Percentiles rank a stretch among this genome's conserved stretches.
These are phyloP conservation scores for Hypomecis punctinalis DNA, from an alignment of 2,888 invertebrate genomes.

Conservation along the genomic window DNA sequence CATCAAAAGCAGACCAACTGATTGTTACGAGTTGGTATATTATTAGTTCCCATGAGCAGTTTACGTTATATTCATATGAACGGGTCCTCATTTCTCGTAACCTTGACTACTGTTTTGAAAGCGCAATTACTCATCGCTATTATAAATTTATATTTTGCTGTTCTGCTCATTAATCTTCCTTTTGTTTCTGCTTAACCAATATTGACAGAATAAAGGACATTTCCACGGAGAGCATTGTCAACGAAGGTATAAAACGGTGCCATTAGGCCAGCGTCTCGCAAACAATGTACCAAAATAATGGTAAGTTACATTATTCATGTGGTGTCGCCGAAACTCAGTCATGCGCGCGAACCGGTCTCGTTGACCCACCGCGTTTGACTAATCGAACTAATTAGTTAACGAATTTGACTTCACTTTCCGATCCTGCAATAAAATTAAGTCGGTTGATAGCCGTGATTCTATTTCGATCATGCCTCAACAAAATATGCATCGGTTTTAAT, in stretches of 20 bases:
- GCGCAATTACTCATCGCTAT: conserved; percentile 53
- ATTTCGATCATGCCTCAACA: conserved; percentile 50
- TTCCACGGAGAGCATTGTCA: conserved; percentile 38
- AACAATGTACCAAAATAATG: conserved; percentile 67
- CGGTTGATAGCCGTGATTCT: conserved; percentile 66
- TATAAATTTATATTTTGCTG: conserved; percentile 44
- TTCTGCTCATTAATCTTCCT: conserved; percentile 47
- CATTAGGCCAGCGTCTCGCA: conserved; percentile 65
- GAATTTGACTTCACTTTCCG: conserved; percentile 73
- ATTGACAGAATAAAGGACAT: conserved; percentile 50
- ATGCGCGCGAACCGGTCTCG: conserved; percentile 61
- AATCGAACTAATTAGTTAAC: conserved; percentile 71
- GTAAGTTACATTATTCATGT: conserved; percentile 72
- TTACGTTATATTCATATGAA: conserved; percentile 66
- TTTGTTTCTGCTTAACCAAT: conserved; percentile 52
- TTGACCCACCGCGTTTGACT: conserved; percentile 66
- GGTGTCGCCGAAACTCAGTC: conserved; percentile 66
- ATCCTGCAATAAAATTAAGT: conserved; percentile 56
- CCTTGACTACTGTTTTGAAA: conserved; percentile 66
- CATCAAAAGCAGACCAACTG: conserved; percentile 70
- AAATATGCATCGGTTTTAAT: conserved; percentile 29
- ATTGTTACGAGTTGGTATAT: conserved; percentile 82
- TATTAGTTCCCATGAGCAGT: conserved; percentile 75
- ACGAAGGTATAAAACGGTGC: conserved; percentile 71
- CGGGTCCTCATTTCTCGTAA: conserved; percentile 68